Conservation (phyloP, 2,113 vertebrate species). For the Alligator sinensis region DNA sequence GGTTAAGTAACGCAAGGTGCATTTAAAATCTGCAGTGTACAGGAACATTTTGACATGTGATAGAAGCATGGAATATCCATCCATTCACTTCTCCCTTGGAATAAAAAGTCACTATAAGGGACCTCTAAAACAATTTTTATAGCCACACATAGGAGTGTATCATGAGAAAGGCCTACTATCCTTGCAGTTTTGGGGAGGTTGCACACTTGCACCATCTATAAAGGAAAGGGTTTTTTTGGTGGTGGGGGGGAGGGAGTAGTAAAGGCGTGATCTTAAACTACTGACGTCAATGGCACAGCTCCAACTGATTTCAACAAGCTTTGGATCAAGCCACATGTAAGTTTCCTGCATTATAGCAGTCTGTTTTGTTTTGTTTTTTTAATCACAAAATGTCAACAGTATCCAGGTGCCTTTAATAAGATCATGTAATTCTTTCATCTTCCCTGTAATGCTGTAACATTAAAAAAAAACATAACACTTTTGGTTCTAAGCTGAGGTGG, state of each 20-base stretch:
- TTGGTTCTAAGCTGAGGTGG: not conserved
- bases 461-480: not conserved
- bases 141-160: not conserved
- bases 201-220: not conserved
- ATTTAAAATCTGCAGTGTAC: not conserved
- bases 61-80: not conserved
- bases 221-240: not conserved
- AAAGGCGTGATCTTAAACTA: not conserved
- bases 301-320: not conserved
- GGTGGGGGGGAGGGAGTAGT: accelerated
- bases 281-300: accelerated
- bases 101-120: not conserved
- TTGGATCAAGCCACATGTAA: not conserved
- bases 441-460: not conserved
- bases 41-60: not conserved
- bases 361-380: not conserved
- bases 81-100: not conserved
- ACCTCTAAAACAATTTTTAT: not conserved
- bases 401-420: not conserved
- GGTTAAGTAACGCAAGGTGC: not conserved
- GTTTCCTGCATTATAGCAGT: not conserved
- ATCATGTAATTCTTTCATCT: accelerated
- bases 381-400: not conserved
- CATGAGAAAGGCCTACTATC: not conserved
- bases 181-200: accelerated